Base-by-base conservation (phyloP, 2,113 vertebrate species). In the Rhagologus leucostigma region DNA sequence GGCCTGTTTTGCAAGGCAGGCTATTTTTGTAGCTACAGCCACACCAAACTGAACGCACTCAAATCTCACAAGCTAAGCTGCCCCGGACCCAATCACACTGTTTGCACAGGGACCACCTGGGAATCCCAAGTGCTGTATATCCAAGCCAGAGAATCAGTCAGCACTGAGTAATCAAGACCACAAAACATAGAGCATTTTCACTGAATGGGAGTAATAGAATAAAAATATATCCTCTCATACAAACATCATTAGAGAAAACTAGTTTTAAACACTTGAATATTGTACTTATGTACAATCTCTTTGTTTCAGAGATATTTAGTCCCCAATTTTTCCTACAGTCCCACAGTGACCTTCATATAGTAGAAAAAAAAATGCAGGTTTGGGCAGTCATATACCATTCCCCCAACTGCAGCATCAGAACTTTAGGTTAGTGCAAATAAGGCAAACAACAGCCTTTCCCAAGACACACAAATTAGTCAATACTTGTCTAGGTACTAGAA, bases 21-120 rank as follows among this genome's bases (percentile, higher is more conserved):
- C 79, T 96, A 94, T 96, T 95, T 93, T 24, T 44, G 93, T 49
- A 84, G 79, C 89, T 87, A 23, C 86, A 89, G 93, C 80, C 77
- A 87, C 77, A 94, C 77, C 84, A 82, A 87, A 87, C 23, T 23
- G 49, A 91, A 71, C 1, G 3, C 49, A 30, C 53, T 82, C 41
- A 8, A 10, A 70, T 60, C 91, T 92, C 83, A 24, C 56, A 68
- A 81, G 32, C 77, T 84, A 46, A 91, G 41, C 84, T 93, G 82
- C 30, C 94, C 90, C 91, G 96, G 87, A 89, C 96, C 82, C 70
- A 84, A 53, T 65, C 71, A 90, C 7, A 46, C 52, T 91, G 23
- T 60, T 56, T 81, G 73, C 47, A 81, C 18, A 3, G 80, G 37
- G 77, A 92, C 87, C 87, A 96, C 89, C 94, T 93, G 81, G 74